Percentiles rank a stretch among this genome's conserved stretches.
Conservation (phyloP, 2,113 vertebrate genomes). For the Phylloscopus trochilus region DNA sequence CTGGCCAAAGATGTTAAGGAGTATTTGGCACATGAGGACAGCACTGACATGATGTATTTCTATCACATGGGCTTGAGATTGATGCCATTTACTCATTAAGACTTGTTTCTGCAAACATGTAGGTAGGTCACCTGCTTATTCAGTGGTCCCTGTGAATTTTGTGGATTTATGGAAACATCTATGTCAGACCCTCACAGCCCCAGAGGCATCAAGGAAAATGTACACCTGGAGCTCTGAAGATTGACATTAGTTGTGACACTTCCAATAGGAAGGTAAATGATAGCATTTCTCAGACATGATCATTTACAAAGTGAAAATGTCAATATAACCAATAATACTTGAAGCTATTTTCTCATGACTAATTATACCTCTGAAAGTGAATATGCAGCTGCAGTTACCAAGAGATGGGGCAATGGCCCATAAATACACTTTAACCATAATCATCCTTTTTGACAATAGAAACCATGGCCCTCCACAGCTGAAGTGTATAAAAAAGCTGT, state of each 20-base stretch:
- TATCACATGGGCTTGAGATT: not conserved
- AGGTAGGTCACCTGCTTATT: not conserved
- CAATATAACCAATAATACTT: not conserved
- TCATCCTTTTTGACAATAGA: not conserved
- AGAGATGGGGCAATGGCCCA: not conserved
- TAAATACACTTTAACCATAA: not conserved
- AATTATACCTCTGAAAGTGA: not conserved
- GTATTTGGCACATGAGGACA: not conserved
- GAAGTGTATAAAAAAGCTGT: not conserved
- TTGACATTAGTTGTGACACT: not conserved
- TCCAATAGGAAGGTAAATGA: not conserved
- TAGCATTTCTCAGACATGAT: not conserved
- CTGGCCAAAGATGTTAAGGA: not conserved
- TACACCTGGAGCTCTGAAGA: not conserved
- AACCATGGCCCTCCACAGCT: not conserved
- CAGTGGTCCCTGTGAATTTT: not conserved
- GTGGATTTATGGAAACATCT: not conserved
- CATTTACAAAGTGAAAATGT: not conserved
- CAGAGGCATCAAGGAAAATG: not conserved
- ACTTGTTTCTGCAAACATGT: not conserved
- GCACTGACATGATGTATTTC: not conserved
- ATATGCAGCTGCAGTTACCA: not conserved
- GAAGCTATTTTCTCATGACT: not conserved
- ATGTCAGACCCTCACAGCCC: not conserved
- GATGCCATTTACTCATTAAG: not conserved